Percentiles rank a stretch among this genome's conserved stretches.
Evolutionary conservation across 2,888 invertebrate species (phyloP).

Genomic region (Lithophane socia): DNA sequence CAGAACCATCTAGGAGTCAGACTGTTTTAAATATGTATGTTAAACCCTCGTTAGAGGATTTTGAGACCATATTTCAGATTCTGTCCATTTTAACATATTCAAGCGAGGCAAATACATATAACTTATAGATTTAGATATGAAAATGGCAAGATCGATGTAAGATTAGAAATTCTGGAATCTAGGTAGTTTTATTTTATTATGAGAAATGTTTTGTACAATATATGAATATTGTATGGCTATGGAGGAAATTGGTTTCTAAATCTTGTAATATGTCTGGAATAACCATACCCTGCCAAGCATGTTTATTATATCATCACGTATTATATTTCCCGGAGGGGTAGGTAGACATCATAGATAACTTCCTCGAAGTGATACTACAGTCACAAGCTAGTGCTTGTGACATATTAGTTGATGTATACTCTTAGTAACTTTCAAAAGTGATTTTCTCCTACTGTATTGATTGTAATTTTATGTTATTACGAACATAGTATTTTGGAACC

Average conservation of each 20-base stretch:
- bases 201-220: constrained; percentile 25
- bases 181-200: not conserved
- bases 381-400: too few relatives aligned
- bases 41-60: not conserved
- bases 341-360: not conserved
- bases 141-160: constrained; percentile 2
- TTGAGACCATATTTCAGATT: constrained; percentile 8
- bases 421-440: too few relatives aligned
- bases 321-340: not conserved
- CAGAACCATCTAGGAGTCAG: constrained; percentile 1
- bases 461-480: too few relatives aligned
- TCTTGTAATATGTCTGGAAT: constrained; percentile 2
- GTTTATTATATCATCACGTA: not conserved
- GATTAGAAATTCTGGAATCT: constrained; percentile 23
- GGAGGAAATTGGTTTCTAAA: constrained; percentile 23
- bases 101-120: not conserved
- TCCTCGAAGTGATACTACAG: not conserved
- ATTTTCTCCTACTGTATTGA: too few relatives aligned
- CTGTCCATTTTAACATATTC: constrained; percentile 13
- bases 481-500: too few relatives aligned
- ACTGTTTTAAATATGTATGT: constrained; percentile 29
- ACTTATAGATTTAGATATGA: constrained; percentile 1
- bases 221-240: constrained; percentile 8
- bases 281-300: not conserved
- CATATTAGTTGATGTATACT: too few relatives aligned